phyloP scores from a whole-genome alignment of 2,113 vertebrate species.

The Lycaon pictus region DNA sequence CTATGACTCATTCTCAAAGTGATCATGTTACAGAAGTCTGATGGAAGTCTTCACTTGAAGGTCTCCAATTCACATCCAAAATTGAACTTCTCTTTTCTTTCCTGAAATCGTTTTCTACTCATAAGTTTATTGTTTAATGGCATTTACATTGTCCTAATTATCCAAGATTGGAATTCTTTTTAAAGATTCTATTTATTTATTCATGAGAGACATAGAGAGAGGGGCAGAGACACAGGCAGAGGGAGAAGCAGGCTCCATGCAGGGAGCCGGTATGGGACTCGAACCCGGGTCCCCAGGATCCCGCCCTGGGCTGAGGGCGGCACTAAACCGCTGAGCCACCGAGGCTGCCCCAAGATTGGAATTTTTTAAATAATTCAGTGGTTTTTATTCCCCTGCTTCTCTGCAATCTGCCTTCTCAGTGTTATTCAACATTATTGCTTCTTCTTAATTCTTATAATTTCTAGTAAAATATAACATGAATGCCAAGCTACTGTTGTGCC shows the following conservation, averaged over 20 bases:
- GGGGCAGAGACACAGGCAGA: too few species aligned
- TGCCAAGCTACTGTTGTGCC: neutral
- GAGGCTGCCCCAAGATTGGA: neutral
- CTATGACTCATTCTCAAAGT: neutral
- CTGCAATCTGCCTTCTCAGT: neutral
- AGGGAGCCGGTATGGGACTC: too few species aligned
- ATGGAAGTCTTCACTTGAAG: neutral
- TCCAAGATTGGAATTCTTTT: neutral
- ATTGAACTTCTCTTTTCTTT: neutral
- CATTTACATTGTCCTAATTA: neutral
- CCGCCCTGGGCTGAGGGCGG: accelerated
- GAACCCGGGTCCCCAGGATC: too few species aligned
- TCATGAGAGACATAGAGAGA: too few species aligned
- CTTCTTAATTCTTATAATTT: neutral
- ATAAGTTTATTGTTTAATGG: neutral
- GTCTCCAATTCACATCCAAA: neutral
- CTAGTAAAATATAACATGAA: neutral
- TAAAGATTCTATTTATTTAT: too few species aligned
- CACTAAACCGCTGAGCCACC: too few species aligned
- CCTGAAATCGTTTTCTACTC: neutral
- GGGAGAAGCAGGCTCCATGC: too few species aligned
- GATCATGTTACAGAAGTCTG: neutral
- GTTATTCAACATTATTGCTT: neutral
- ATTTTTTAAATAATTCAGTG: neutral
- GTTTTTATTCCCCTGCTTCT: neutral